These are phyloP conservation scores for Deroptyus accipitrinus DNA, from an alignment of 2,113 vertebrate genomes.

Conservation along the genomic window DNA sequence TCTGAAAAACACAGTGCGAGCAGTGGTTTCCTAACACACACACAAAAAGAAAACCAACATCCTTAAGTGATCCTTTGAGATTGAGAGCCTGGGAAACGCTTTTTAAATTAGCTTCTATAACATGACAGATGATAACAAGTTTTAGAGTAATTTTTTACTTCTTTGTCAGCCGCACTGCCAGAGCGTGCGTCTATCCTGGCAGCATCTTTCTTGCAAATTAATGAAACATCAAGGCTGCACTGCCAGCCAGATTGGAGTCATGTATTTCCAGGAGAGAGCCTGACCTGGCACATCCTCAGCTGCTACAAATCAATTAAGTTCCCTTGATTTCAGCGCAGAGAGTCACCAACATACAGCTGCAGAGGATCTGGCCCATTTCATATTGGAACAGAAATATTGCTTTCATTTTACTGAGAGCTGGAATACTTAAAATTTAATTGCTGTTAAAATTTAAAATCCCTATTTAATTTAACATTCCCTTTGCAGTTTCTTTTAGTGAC, in stretches of 20 bases:
- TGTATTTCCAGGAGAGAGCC: constrained; percentile 12
- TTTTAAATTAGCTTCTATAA: constrained; percentile 24
- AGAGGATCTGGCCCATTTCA: background rate
- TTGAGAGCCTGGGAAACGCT: constrained; percentile 8
- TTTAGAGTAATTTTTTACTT: background rate
- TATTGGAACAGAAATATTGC: background rate
- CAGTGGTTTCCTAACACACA: background rate
- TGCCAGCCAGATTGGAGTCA: constrained; percentile 4
- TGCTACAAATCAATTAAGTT: constrained; percentile 36
- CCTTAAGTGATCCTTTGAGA: background rate
- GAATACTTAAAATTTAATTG: constrained; percentile 35
- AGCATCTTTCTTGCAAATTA: constrained; percentile 28
- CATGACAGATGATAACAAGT: constrained; percentile 8
- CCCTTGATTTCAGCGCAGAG: background rate
- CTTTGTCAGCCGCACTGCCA: background rate
- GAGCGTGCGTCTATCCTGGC: background rate
- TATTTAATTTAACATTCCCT: constrained; percentile 19
- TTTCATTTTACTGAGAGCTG: background rate
- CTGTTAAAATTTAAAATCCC: constrained; percentile 22
- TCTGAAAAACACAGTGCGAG: background rate
- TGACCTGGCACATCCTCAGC: constrained; percentile 3
- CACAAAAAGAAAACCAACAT: background rate
- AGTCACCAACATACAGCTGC: background rate
- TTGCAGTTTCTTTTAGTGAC: background rate
- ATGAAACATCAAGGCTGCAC: constrained; percentile 20